Evolutionary conservation across 2,888 invertebrate species (phyloP), one percentile per base, ranked within the genome.

Genomic region (Protophormia terraenovae): DNA sequence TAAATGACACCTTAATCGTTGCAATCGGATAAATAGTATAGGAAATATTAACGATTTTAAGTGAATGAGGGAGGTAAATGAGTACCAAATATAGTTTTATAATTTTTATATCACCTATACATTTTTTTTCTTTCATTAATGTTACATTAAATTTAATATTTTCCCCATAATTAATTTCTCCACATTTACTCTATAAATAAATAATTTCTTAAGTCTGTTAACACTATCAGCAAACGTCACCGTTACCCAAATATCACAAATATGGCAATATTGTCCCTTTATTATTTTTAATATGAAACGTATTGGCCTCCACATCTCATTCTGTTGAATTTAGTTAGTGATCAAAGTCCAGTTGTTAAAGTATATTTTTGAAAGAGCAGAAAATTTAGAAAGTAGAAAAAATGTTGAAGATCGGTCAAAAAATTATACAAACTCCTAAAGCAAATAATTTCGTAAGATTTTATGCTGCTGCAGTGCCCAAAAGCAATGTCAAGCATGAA

Each of bases 381-480:
- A 29, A 87, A 87, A 84, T 53, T 84, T 76, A 69, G 27, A 35
- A 50, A n/a, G 7, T 14, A 4, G 29, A 53, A 79, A 89, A 87
- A 86, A 69, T 89, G 81, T 79, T 76, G 41, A 84, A 41, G 69
- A 72, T 84, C 45, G 67, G 76, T 14, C 78, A 79, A 47, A 86
- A 79, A 72, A 64, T 84, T 66, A 29, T 79, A 27, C 50, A 58
- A 66, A 22, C 32, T 53, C 60, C 73, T 14, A 84, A 66, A 86
- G 22, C 86, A 50, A 87, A 78, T 35, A 86, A 55, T 83, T 73
- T 86, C 58, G 81, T 19, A 27, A 60, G 86, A 29, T 67, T 67
- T 76, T 87, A 87, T 29, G 85, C 89, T 5, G 82, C 88, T 8
- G 88, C 87, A 5, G 85, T 86, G 8, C 89, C 89, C 2, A 77